A percentile compares a stretch with the other conserved stretches of the same genome.
Conservation (phyloP, 2,113 vertebrate genomes). For the Crocuta crocuta region DNA sequence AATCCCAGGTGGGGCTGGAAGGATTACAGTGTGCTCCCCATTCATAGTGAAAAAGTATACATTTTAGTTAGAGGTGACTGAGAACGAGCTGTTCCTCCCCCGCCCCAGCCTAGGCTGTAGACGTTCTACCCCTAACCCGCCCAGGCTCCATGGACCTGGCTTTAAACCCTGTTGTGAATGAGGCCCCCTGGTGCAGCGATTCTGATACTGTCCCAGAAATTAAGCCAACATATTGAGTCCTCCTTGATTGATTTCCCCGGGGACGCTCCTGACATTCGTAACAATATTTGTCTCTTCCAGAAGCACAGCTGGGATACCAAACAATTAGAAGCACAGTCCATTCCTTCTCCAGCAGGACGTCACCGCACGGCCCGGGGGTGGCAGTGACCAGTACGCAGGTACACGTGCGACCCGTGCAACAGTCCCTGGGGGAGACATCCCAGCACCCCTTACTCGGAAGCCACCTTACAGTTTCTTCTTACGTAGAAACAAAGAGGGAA, state of each 20-base stretch:
- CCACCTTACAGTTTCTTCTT: not conserved
- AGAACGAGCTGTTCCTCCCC: not conserved
- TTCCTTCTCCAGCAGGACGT: not conserved
- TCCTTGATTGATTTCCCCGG: not conserved
- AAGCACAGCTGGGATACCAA: not conserved
- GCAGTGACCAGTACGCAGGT: accelerated
- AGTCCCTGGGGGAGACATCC: accelerated
- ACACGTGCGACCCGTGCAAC: accelerated
- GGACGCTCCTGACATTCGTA: not conserved
- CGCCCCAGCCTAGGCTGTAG: not conserved
- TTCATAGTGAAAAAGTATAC: not conserved
- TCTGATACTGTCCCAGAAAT: not conserved
- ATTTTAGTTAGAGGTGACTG: not conserved
- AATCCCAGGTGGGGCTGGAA: not conserved
- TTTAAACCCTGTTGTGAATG: no score
- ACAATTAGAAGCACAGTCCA: not conserved
- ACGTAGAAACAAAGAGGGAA: not conserved
- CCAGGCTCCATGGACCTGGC: not conserved
- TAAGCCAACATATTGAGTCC: accelerated
- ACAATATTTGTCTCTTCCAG: not conserved
- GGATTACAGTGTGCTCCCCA: not conserved
- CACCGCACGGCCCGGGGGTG: accelerated
- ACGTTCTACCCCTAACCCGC: not conserved
- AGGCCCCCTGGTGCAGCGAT: accelerated
- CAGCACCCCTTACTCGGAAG: not conserved